Base-by-base conservation (phyloP, 1,140 invertebrate species). In the Pinna nobilis region DNA sequence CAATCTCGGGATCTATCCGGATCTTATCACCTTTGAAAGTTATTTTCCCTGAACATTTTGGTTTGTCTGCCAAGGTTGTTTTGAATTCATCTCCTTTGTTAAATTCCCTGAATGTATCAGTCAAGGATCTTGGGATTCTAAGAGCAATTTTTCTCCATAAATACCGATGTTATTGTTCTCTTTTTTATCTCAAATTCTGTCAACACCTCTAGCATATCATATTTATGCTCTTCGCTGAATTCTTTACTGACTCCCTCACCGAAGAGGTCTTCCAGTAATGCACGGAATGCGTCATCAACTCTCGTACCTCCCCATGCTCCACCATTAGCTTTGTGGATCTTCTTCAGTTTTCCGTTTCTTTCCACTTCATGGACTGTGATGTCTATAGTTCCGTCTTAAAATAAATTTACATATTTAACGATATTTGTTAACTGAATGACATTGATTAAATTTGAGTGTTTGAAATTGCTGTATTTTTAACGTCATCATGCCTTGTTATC, bases 261-360 rank as follows among this genome's bases (percentile, higher is more conserved):
- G 30, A 71, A 44, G 3, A 67, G 23, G n/a, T 53, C 33, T 35
- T 71, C 57, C 15, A 74, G 61, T 23, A 74, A 20, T 18, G 60
- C 44, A 13, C 50, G 23, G 30, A 74, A 77, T 9, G 47, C 41
- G 0, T 51, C 35, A 59, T 77, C 76, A 11, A 77, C 76, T 20
- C 49, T 39, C 6, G 71, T 77, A 6, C 76, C 76, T n/a, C 76
- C 76, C 70, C 76, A 77, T 13, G 70, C 76, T 32, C 76, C 76
- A 23, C 76, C 76, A 53, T 59, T 64, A 2, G 76, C 76, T 47
- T 63, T 64, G 50, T 69, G 30, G 25, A 77, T 13, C 37, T 77
- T 70, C 33, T 70, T 73, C 11, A 77, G 49, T n/a, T 20, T 51
- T 6, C 39, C 70, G 30, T 60, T 47, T 4, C 9, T 11, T 33